Evolutionary conservation across 2,113 vertebrate genomes (phyloP).

Genomic region (Poeciliopsis occidentalis): DNA sequence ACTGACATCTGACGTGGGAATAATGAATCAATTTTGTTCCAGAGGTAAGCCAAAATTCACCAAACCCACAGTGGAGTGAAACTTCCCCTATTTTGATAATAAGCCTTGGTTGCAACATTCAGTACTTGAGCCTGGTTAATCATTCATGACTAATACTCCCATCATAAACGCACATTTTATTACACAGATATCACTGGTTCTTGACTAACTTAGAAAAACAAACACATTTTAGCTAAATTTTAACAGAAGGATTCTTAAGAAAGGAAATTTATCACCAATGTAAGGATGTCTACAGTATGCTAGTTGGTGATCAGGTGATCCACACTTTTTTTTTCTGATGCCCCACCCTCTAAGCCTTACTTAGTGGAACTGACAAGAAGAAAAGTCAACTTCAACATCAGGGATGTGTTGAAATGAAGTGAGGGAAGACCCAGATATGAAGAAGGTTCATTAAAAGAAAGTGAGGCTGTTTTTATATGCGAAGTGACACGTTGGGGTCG

Average conservation of each 20-base stretch:
- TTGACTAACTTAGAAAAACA: neutral
- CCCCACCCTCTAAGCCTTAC: no score
- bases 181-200: neutral
- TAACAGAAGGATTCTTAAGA: neutral
- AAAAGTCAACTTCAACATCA: no score
- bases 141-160: neutral
- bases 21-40: neutral
- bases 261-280: neutral
- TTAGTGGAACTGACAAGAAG: neutral
- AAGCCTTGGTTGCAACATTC: slow-evolving; percentile 7
- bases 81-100: slow-evolving; percentile 4
- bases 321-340: neutral
- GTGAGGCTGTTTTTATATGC: no score
- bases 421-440: no score
- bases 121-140: slow-evolving; percentile 12
- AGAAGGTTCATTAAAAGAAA: no score
- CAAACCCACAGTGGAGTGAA: neutral
- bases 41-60: slow-evolving; percentile 1
- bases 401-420: no score
- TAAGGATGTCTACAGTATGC: neutral
- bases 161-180: neutral
- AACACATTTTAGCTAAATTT: neutral
- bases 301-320: neutral
- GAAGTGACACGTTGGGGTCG: no score
- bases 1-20: neutral